These are phyloP conservation scores for Protosalanx chinensis DNA, from an alignment of 2,797 vertebrate genomes.

Conservation along the genomic window DNA sequence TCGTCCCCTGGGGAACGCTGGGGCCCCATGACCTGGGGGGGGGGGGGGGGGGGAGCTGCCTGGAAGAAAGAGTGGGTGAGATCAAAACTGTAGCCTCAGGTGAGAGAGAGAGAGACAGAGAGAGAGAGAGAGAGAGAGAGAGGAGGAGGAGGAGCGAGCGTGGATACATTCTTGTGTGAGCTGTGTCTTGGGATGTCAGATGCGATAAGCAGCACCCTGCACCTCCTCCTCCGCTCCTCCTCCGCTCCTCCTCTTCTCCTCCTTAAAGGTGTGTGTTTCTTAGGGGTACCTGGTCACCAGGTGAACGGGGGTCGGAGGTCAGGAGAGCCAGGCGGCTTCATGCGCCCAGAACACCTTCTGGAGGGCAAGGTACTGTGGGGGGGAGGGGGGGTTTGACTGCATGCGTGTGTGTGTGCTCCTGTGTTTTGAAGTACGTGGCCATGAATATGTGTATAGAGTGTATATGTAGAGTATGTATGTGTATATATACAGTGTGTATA, in stretches of 20 bases:
- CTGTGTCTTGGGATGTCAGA: constrained; percentile 15
- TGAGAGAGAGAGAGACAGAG: neutral
- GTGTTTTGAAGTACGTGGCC: too few species aligned
- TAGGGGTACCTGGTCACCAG: constrained; percentile 57
- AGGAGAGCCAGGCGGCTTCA: constrained; percentile 56
- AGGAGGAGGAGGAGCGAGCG: constrained; percentile 28
- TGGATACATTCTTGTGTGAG: constrained; percentile 41
- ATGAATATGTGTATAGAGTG: too few species aligned
- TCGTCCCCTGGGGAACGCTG: neutral
- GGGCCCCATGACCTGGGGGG: constrained; percentile 6
- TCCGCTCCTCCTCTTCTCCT: constrained; percentile 31
- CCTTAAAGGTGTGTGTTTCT: constrained; percentile 37
- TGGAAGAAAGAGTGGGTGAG: neutral
- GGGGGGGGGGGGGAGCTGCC: neutral
- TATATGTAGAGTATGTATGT: too few species aligned
- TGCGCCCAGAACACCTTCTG: constrained; percentile 66
- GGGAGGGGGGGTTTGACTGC: neutral
- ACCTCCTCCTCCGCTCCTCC: neutral
- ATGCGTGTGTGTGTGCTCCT: neutral
- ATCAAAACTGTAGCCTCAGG: constrained; percentile 4
- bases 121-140: constrained; percentile 61
- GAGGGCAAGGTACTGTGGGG: constrained; percentile 62
- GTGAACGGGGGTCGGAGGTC: constrained; percentile 46
- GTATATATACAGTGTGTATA: too few species aligned
- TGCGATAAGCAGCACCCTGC: constrained; percentile 14